Base-by-base conservation (phyloP, 2,113 vertebrate species). In the Sapayoa aenigma region DNA sequence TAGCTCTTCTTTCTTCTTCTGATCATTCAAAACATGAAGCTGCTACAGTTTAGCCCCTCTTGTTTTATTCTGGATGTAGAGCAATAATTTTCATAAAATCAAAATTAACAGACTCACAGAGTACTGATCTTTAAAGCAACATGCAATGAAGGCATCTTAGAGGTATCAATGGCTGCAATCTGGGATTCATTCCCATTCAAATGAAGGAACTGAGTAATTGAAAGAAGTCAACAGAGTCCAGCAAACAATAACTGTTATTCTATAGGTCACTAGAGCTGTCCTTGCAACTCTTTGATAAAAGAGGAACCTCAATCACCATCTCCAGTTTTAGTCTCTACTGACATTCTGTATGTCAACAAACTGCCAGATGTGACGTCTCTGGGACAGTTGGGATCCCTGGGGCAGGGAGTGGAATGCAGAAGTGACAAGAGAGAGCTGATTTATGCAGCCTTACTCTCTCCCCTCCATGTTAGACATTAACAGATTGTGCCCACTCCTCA, bases 111-210 rank as follows among this genome's bases (percentile, higher is more conserved):
- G 90, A 85, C 76, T 94, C 82, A 68, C 12, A 30, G 89, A 90
- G 58, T 27, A 31, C 37, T 50, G 55, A 72, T 87, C 60, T 46
- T 94, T 87, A 92, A 95, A 95, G 68, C 21, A 33, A 53, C 9
- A 28, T 14, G 50, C 55, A 87, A n/a, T 67, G 68, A 87, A 68
- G 58, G 80, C 41, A 56, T 81, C 55, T 83, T 71, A 42, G 58
- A 94, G 60, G n/a, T 71, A 52, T 73, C 87, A 90, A 85, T 46
- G 65, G 33, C 24, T 91, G 47, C 60, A 95, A 49, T n/a, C 31
- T 71, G 41, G 50, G 55, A 89, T 49, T 93, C 76, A 46, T 56
- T 93, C 90, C 33, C 22, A 15, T 96, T 96, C 87, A 96, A 98
- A 97, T 91, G 80, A 79, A 95, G 42, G 49, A 80, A 71, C 19